Evolutionary conservation across 1,140 invertebrate species (phyloP).

Genomic region (Bombus polaris): DNA sequence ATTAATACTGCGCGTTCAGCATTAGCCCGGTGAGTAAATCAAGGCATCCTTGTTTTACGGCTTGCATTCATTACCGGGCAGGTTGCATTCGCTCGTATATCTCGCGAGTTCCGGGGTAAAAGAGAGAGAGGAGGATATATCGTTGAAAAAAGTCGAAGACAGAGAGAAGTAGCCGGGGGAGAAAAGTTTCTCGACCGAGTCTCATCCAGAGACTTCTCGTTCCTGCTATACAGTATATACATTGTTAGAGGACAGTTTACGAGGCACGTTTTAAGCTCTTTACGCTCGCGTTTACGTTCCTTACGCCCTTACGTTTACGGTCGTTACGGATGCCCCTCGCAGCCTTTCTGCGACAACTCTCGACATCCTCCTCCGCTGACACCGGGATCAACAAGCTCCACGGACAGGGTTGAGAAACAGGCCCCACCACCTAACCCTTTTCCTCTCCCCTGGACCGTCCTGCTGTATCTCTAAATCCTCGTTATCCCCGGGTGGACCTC

Average conservation of each 20-base stretch:
- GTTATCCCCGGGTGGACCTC: slow-evolving; percentile 57
- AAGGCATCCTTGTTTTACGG: slow-evolving; percentile 79
- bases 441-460: not conserved
- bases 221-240: slow-evolving; percentile 50
- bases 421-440: slow-evolving; percentile 6
- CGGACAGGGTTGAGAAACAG: slow-evolving; percentile 47
- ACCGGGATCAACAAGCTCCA: slow-evolving; percentile 59
- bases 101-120: slow-evolving; percentile 65
- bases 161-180: slow-evolving; percentile 20
- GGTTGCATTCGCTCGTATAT: slow-evolving; percentile 78
- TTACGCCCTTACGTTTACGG: slow-evolving; percentile 64
- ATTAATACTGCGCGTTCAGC: slow-evolving; percentile 74
- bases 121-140: slow-evolving; percentile 27
- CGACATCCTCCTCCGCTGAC: slow-evolving; percentile 57
- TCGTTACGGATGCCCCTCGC: slow-evolving; percentile 65
- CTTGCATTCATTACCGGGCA: slow-evolving; percentile 79
- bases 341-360: slow-evolving; percentile 60
- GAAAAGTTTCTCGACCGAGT: slow-evolving; percentile 30
- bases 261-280: slow-evolving; percentile 69
- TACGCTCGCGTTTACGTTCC: slow-evolving; percentile 67
- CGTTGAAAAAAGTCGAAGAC: not conserved
- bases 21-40: slow-evolving; percentile 78
- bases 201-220: slow-evolving; percentile 39
- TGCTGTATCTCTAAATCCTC: slow-evolving; percentile 57
- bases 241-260: slow-evolving; percentile 68